These are phyloP conservation scores for Ostrea edulis DNA, from an alignment of 1,140 invertebrate genomes.

Conservation along the genomic window DNA sequence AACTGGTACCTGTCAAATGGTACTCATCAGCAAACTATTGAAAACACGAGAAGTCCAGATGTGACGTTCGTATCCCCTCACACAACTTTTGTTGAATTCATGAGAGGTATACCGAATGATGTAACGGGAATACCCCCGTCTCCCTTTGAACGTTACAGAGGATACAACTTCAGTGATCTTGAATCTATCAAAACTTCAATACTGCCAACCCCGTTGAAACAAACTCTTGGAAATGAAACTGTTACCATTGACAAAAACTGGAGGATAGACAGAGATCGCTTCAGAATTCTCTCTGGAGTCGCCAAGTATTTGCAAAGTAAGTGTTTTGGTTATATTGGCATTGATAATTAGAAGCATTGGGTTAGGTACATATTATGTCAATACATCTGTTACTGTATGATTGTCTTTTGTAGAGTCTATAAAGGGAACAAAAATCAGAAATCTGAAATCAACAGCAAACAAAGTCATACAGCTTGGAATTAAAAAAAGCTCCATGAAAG, in stretches of 20 bases:
- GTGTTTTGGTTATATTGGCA: neutral
- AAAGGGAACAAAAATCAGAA: slow-evolving; percentile 41
- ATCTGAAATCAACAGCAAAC: slow-evolving; percentile 30
- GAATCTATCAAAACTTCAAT: slow-evolving; percentile 52
- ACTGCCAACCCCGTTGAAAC: slow-evolving; percentile 62
- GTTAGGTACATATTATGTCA: neutral
- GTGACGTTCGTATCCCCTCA: slow-evolving; percentile 61
- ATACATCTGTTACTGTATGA: neutral
- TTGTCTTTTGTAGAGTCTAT: slow-evolving; percentile 45
- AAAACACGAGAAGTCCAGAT: slow-evolving; percentile 57
- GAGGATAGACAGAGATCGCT: slow-evolving; percentile 48
- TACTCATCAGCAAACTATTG: slow-evolving; percentile 60
- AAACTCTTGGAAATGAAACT: slow-evolving; percentile 25
- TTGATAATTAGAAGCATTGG: neutral
- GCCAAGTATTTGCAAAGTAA: slow-evolving; percentile 53
- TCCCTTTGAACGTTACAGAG: slow-evolving; percentile 55
- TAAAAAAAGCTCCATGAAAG: neutral
- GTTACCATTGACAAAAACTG: slow-evolving; percentile 53
- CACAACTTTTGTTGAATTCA: slow-evolving; percentile 55
- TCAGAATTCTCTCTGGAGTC: slow-evolving; percentile 15
- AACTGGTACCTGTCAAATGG: slow-evolving; percentile 67
- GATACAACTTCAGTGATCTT: slow-evolving; percentile 57
- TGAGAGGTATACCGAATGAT: slow-evolving; percentile 63
- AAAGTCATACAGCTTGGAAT: slow-evolving; percentile 48
- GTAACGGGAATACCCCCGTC: slow-evolving; percentile 60